phyloP scores from a whole-genome alignment of 2,888 invertebrate species.

The Andrena bicolor region DNA sequence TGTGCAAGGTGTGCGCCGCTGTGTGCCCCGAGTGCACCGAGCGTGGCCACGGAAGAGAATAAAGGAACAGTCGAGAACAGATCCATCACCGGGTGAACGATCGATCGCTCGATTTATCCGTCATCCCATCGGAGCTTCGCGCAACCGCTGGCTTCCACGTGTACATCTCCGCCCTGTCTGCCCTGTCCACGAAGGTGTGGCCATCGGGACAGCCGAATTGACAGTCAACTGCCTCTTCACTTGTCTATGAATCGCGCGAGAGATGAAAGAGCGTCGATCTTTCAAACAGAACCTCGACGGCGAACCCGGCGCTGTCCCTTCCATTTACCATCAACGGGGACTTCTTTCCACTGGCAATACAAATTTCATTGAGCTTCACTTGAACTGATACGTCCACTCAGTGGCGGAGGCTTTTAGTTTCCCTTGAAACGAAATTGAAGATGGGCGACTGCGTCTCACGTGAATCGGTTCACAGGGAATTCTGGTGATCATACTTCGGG shows the following conservation, averaged over 20 bases:
- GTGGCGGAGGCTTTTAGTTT: no score
- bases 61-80: conserved; percentile 73
- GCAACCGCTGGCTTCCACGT: conserved; percentile 54
- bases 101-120: conserved; percentile 77
- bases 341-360: no score
- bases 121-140: conserved; percentile 75
- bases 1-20: conserved; percentile 56
- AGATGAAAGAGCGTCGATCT: conserved; percentile 10
- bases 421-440: no score
- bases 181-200: conserved; percentile 70
- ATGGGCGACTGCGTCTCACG: not conserved
- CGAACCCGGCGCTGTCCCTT: not conserved
- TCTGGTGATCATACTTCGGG: not conserved
- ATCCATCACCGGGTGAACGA: conserved; percentile 77
- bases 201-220: conserved; percentile 63
- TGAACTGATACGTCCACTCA: no score
- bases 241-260: conserved; percentile 12
- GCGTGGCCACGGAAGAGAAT: conserved; percentile 43
- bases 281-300: not conserved
- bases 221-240: conserved; percentile 58
- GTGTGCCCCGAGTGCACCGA: conserved; percentile 10
- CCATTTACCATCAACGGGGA: not conserved
- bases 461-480: not conserved
- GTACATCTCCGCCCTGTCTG: conserved; percentile 37
- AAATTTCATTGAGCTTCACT: no score